Conservation (phyloP, 2,797 vertebrate genomes). For the Hozukius guyotensis region DNA sequence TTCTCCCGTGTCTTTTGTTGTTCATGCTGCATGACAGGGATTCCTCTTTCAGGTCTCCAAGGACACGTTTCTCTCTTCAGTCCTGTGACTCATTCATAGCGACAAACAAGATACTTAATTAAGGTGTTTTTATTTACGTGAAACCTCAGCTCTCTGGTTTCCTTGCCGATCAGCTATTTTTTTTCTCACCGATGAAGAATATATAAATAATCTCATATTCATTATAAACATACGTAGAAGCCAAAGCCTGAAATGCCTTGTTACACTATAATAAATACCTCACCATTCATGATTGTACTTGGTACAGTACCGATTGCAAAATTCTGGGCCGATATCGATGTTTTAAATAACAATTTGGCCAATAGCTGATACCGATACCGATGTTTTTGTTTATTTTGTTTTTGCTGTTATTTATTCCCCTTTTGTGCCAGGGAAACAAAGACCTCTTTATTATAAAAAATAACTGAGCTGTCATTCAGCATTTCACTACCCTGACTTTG, state of each 20-base stretch:
- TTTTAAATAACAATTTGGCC: too few relatives aligned
- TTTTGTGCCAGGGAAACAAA: too few relatives aligned
- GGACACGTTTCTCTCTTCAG: conserved; percentile 45
- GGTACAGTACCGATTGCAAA: too few relatives aligned
- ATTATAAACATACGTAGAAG: neutral
- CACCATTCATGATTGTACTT: neutral
- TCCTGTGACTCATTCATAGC: conserved; percentile 3
- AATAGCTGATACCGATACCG: too few relatives aligned
- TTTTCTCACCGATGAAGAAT: neutral
- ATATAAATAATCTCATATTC: neutral
- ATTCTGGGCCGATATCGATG: too few relatives aligned
- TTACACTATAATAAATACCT: neutral
- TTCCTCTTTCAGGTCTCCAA: conserved; percentile 64
- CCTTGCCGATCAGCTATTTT: neutral
- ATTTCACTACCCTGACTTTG: too few relatives aligned
- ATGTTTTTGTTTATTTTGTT: too few relatives aligned
- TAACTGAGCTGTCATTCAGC: too few relatives aligned
- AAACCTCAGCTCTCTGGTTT: neutral
- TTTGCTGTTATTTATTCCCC: too few relatives aligned
- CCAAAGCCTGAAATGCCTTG: neutral
- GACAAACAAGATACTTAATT: conserved; percentile 34
- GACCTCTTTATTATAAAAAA: too few relatives aligned
- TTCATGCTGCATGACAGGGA: conserved; percentile 35
- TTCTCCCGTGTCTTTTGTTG: conserved; percentile 48
- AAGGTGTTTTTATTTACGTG: conserved; percentile 11